Evolutionary conservation across 2,113 vertebrate genomes (phyloP).

Genomic region (Siniperca chuatsi): DNA sequence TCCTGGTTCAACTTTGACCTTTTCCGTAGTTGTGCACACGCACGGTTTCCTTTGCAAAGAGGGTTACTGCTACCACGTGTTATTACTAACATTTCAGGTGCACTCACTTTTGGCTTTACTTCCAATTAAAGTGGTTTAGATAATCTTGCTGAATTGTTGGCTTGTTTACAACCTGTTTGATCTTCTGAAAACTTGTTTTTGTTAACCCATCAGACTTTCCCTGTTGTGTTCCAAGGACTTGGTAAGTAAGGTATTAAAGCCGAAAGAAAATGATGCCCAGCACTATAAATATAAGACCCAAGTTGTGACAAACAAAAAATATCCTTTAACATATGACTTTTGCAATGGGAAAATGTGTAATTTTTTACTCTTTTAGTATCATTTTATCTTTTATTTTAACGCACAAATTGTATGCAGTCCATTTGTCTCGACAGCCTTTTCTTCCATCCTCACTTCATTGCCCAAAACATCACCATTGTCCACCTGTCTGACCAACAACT

Average conservation of each 20-base stretch:
- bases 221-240: background rate
- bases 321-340: background rate
- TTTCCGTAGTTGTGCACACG: background rate
- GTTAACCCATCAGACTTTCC: background rate
- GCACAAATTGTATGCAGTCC: background rate
- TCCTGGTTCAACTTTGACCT: too few relatives aligned
- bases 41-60: background rate
- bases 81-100: background rate
- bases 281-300: background rate
- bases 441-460: background rate
- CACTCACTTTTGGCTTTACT: background rate
- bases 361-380: background rate
- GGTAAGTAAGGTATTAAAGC: background rate
- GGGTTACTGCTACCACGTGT: background rate
- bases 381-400: background rate
- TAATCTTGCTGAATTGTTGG: too few relatives aligned
- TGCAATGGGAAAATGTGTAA: background rate
- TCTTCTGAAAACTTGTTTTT: background rate
- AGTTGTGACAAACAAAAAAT: background rate
- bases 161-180: background rate
- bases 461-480: background rate
- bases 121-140: background rate
- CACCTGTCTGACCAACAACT: background rate
- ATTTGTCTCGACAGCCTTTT: background rate
- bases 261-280: background rate